Base-by-base conservation (phyloP, 2,888 invertebrate species). In the Epinotia bilunana region DNA sequence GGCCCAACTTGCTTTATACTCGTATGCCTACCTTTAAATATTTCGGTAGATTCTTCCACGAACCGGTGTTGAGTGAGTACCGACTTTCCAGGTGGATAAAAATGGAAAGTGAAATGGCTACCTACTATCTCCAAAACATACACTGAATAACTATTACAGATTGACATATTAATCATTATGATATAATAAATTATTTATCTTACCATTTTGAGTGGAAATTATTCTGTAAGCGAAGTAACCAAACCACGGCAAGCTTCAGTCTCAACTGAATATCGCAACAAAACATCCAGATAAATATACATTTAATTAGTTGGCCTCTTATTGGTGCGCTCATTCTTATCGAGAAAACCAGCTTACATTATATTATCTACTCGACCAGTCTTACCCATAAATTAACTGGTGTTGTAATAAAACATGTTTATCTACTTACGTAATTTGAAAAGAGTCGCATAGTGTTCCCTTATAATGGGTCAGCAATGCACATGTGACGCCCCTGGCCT, bases 191-290 rank as follows among this genome's bases (percentile, higher is more conserved):
- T n/a, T 43, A 39, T 49, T 28, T 18, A 63, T 58, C 74, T 74
- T 60, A 74, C 74, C 74, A 74, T 74, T 65, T 65, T 74, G 4
- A 71, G 13, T 71, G 9, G 70, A 74, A 70, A 64, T 58, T 23
- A 64, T 64, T 33, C 53, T 62, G 3, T n/a, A 53, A 33, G 4
- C 9, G 7, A 46, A 46, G 2, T 53, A 28, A 55, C 39, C n/a
- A 13, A 49, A 6, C 6, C 53, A 39, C 39, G 18, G 20, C 60
- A 43, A 43, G 1, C 39, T 65, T 23, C 55, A 18, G 28, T 1
- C 58, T 55, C 18, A 55, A 71, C 64, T 70, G 64, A 61, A 23
- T 13, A 23, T 28, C 43, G 58, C 23, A 49, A 43, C 64, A 12
- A 12, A 61, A 28, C 28, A 43, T 2, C 12, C 23, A 62, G 55